A percentile compares a stretch with the other conserved stretches of the same genome.
Conservation (phyloP, 1,140 invertebrate genomes). For the Brachionus manjavacas region DNA sequence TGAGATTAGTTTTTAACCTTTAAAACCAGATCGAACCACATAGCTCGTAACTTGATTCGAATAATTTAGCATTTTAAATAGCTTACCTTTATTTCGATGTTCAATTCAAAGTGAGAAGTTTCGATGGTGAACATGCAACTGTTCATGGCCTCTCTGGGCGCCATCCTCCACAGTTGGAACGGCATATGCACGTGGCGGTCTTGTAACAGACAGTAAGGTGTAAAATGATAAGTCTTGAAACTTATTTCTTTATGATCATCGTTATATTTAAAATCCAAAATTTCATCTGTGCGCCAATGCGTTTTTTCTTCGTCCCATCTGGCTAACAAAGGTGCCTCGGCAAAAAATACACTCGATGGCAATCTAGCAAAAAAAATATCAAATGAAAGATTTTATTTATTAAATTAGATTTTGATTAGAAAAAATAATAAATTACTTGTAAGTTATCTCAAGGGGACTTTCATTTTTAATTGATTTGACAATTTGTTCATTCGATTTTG, state of each 20-base stretch:
- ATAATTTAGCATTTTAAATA: background rate
- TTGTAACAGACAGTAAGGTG: slow-evolving; percentile 52
- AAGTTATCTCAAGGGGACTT: slow-evolving; percentile 47
- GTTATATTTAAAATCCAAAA: slow-evolving; percentile 49
- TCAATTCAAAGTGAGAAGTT: slow-evolving; percentile 52
- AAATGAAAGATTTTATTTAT: background rate
- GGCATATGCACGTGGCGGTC: slow-evolving; percentile 58
- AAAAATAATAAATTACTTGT: slow-evolving; percentile 45
- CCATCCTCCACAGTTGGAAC: slow-evolving; percentile 52
- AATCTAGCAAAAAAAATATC: slow-evolving; percentile 46
- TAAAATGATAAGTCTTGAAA: slow-evolving; percentile 54
- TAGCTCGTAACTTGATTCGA: background rate
- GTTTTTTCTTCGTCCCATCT: slow-evolving; percentile 52
- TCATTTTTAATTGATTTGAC: slow-evolving; percentile 15
- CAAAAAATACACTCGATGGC: slow-evolving; percentile 50
- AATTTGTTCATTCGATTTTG: slow-evolving; percentile 39
- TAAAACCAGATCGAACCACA: background rate
- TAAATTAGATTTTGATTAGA: background rate
- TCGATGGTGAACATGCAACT: slow-evolving; percentile 51
- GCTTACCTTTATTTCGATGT: slow-evolving; percentile 55
- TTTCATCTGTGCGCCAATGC: slow-evolving; percentile 52
- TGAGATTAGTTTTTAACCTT: background rate
- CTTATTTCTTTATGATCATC: slow-evolving; percentile 48
- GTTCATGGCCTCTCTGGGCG: slow-evolving; percentile 44
- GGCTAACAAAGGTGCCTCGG: slow-evolving; percentile 52